Base-by-base conservation (phyloP, 2,113 vertebrate species). In the Alligator sinensis region DNA sequence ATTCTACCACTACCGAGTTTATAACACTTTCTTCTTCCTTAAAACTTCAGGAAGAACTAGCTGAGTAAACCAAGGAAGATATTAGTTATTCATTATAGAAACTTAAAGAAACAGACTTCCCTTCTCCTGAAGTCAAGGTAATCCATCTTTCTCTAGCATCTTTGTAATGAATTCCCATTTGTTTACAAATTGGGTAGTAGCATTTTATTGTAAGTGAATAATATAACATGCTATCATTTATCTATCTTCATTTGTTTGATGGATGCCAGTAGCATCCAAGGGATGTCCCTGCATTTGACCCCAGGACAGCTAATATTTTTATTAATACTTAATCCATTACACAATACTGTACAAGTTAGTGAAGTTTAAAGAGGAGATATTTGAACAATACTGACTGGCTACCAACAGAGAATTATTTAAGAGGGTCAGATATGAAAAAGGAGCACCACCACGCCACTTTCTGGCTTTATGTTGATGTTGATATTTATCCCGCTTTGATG, bases 91-190 rank as follows among this genome's bases (percentile, higher is more conserved):
- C 76, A 95, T 95, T 97, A 92, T 91, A 88, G 90, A 81, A 76
- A 89, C 88, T 95, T 92, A 61, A 92, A 95, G 87, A 95, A 95
- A 85, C 94, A 88, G 96, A 88, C 96, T 97, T 95, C 92, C 86
- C 62, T 82, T 86, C 54, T 86, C 80, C 83, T 84, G 96, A 96
- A 96, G 94, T 95, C 94, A 94, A 82, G 86, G 28, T 94, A 96
- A 97, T 97, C 97, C 97, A 66, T 97, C 96, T 96, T 93, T 91
- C 92, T 94, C 91, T 86, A 75, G 70, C 76, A 78, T 72, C 95
- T 92, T 91, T 83, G 62, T 97, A 98, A 96, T 95, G 87, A 96
- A 94, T 97, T 98, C 90, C 94, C 91, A 80, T 97, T 97, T 96
- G 94, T 95, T 98, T 97, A 89, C 66, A 86, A 92, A 77, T 75